Base-by-base conservation (phyloP, 1,140 invertebrate genomes). In the Temnothorax nylanderi region DNA sequence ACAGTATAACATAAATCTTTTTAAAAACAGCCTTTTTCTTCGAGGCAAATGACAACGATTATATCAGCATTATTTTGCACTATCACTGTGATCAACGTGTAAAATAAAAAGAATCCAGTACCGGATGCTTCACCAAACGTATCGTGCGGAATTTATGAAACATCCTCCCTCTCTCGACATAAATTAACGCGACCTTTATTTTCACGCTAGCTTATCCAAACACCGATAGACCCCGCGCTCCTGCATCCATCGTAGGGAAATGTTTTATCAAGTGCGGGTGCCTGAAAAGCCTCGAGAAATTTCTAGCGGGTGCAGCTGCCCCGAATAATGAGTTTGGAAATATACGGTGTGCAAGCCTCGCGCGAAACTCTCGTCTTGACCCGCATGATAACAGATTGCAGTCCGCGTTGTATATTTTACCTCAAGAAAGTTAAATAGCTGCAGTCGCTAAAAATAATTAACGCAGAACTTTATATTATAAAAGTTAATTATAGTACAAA, bases 251-350 rank as follows among this genome's bases (percentile, higher is more conserved):
- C 65, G 41, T 32, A 11, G 60, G 87, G 58, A 78, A 89, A 89
- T 90, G 80, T 90, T 90, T 90, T 90, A 54, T 89, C 89, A 90
- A 89, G 89, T 90, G 89, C 51, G 58, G 74, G 41, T 44, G 44
- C 49, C 49, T 76, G 80, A 60, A 84, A 72, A 32, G 65, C 16
- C 21, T 41, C 47, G 13, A 58, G 51, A 71, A 88, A 88, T 86
- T 60, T 77, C 44, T 44, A 58, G 49, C 34, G 21, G 56, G 76
- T 16, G 67, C 54, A 21, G 74, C 41, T 13, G 58, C 21, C 41
- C 41, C 16, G 49, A 32, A 47, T 75, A 51, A 87, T 56, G 18
- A 81, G 51, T 65, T 71, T 72, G 34, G 26, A 69, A 81, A 88
- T 80, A 88, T 80, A 65, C 58, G 21, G 18, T 34, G 18, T 34